A percentile compares a stretch with the other conserved stretches of the same genome.
Conservation (phyloP, 2,113 vertebrate species). For the Oreochromis spilurus region DNA sequence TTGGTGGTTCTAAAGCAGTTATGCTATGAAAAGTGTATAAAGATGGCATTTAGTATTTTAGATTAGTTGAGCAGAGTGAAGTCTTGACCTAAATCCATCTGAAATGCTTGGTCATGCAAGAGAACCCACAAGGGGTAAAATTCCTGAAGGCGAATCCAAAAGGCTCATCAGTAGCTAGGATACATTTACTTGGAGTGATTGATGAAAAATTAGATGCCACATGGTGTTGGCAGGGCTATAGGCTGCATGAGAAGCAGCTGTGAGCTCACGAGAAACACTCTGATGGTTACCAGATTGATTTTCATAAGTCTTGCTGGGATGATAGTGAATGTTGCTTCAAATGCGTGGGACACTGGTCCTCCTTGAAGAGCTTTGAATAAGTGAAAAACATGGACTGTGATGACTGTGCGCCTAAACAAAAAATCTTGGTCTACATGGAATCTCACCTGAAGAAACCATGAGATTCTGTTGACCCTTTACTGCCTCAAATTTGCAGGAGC, state of each 20-base stretch:
- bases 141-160: neutral
- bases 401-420: neutral
- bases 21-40: neutral
- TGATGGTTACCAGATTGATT: neutral
- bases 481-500: neutral
- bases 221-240: neutral
- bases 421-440: neutral
- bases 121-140: neutral
- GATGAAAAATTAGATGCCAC: conserved; percentile 13
- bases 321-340: neutral
- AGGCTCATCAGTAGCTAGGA: neutral
- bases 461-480: neutral
- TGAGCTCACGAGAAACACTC: neutral
- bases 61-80: neutral
- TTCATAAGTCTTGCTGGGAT: neutral
- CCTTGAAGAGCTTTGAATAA: neutral
- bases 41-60: neutral
- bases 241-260: neutral
- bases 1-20: neutral
- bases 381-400: neutral
- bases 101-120: neutral
- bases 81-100: neutral
- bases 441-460: neutral
- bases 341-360: neutral
- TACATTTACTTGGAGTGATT: neutral